Conservation (phyloP, 1,140 invertebrate genomes). For the Pectinophora gossypiella region DNA sequence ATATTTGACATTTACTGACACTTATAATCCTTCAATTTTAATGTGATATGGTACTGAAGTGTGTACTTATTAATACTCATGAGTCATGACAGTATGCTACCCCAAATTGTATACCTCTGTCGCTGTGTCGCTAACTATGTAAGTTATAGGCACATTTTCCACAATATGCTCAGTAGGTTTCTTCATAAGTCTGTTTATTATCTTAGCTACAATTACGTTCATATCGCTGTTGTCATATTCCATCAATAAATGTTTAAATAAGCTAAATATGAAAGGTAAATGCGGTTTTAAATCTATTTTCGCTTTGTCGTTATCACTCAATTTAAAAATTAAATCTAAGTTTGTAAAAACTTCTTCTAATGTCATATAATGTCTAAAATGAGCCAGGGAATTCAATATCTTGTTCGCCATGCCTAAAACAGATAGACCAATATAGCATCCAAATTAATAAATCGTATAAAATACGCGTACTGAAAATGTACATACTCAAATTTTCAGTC, state of each 20-base stretch:
- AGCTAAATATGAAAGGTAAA: conserved; percentile 27
- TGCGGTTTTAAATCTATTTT: conserved; percentile 30
- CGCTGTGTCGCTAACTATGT: conserved; percentile 26
- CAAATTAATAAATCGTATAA: not conserved
- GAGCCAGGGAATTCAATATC: conserved; percentile 34
- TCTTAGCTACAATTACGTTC: conserved; percentile 46
- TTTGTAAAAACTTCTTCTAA: conserved; percentile 46
- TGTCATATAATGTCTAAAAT: conserved; percentile 41
- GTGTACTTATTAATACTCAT: no score
- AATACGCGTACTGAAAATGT: not conserved
- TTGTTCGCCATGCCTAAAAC: conserved; percentile 40
- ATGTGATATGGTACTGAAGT: no score
- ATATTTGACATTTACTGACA: no score
- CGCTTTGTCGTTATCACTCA: conserved; percentile 32
- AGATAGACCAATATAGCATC: not conserved
- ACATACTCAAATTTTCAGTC: not conserved
- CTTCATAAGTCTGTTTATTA: conserved; percentile 37
- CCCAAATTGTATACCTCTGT: no score
- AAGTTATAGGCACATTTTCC: conserved; percentile 12
- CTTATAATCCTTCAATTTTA: no score
- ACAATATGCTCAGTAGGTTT: not conserved
- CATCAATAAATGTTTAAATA: conserved; percentile 43
- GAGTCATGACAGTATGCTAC: no score
- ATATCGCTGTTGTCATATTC: conserved; percentile 53
- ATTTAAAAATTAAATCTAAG: conserved; percentile 43